Base-by-base conservation (phyloP, 2,113 vertebrate genomes). In the Felis chaus region DNA sequence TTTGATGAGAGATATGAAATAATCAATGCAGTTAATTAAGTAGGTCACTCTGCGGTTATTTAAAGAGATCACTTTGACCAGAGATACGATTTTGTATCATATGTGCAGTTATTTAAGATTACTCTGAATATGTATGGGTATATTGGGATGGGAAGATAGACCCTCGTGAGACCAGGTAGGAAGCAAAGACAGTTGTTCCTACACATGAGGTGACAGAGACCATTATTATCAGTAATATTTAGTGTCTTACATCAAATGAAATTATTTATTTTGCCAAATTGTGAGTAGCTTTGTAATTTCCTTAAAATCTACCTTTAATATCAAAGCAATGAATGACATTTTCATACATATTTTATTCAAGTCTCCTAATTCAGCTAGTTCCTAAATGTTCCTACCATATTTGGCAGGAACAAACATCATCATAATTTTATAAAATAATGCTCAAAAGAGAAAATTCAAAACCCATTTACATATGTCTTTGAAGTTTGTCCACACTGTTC, bases 381-480 rank as follows among this genome's bases (percentile, higher is more conserved):
- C 79, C 61, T 87, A 36, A 74, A 69, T 61, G 94, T 92, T 94
- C 33, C 65, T 50, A 69, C 5, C 63, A 8, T 91, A 31, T 50
- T 95, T 63, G 79, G 7, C 31, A 86, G 23, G 10, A 4, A 68
- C 1, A 96, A 11, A n/a, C 61, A 41, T 76, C 16, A 63, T 78
- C n/a, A 31, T 92, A 66, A 83, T 79, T 95, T 89, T 74, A 48
- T 81, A 80, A 92, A 93, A 94, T 79, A 83, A 93, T 63, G 15
- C 85, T 91, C 68, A 80, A 92, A 84, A 91, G 41, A 94, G 78
- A 69, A 96, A 94, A 61, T n/a, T 25, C 27, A 73, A 96, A 97
- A 85, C 45, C 23, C 29, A 92, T 41, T 91, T 97, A 92, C 39
- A 89, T 93, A 89, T 94, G 61, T 93, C 78, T 98, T 98, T 97